These are phyloP conservation scores for Otus sunia DNA, from an alignment of 2,113 vertebrate genomes.

Conservation along the genomic window DNA sequence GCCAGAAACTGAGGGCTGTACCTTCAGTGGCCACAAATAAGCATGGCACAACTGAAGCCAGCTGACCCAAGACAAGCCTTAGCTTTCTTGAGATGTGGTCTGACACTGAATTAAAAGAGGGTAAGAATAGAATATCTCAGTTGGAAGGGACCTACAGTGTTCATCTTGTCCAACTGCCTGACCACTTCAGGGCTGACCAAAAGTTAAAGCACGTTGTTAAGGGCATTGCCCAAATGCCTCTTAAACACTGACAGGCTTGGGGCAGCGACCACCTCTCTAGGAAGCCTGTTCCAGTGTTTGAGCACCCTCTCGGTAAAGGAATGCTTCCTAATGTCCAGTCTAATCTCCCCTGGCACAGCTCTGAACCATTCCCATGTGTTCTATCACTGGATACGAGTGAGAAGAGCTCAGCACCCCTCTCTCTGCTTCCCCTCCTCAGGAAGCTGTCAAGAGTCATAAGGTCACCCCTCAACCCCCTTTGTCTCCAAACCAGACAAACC, in stretches of 20 bases:
- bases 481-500: neutral
- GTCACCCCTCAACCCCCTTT: neutral
- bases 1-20: neutral
- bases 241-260: neutral
- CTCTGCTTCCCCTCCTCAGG: neutral
- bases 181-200: neutral
- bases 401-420: neutral
- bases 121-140: neutral
- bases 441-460: neutral
- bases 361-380: neutral
- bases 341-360: neutral
- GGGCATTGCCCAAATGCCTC: neutral
- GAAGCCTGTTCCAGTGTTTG: neutral
- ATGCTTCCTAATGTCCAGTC: neutral
- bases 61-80: neutral
- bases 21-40: neutral
- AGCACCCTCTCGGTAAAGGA: neutral
- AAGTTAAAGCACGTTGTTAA: neutral
- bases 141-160: neutral
- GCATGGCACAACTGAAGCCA: neutral
- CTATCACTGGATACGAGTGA: neutral
- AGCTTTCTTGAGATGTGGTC: neutral
- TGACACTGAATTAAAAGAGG: neutral
- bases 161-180: neutral
- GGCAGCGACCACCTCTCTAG: neutral